A percentile compares a stretch with the other conserved stretches of the same genome.
phyloP scores from a whole-genome alignment of 2,113 vertebrate genomes.

The Myrmecophaga tridactyla region DNA sequence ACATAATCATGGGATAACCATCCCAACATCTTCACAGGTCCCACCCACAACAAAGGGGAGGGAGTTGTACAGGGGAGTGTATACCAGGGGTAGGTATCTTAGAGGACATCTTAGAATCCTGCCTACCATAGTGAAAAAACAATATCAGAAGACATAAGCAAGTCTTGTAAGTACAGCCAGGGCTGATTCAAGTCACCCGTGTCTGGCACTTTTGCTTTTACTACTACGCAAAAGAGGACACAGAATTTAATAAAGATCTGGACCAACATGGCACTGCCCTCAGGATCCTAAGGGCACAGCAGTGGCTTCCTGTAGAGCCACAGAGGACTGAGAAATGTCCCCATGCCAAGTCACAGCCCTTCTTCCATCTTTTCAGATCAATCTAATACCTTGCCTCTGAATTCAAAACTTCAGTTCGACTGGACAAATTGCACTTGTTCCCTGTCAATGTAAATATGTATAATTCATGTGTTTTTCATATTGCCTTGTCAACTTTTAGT shows the following conservation, averaged over 20 bases:
- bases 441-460: background rate
- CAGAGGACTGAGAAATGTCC: background rate
- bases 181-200: background rate
- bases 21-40: background rate
- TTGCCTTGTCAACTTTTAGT: slow-evolving; percentile 20
- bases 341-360: background rate
- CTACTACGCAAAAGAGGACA: background rate
- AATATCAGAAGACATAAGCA: background rate
- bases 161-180: background rate
- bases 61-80: background rate
- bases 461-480: background rate
- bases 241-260: background rate
- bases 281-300: background rate
- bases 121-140: background rate
- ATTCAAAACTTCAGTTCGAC: background rate
- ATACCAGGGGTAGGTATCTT: background rate
- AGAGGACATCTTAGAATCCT: background rate
- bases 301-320: background rate
- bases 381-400: background rate
- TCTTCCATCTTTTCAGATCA: background rate
- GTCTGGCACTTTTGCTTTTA: background rate
- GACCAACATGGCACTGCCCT: background rate
- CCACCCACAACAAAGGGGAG: background rate
- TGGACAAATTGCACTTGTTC: background rate
- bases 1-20: background rate